phyloP scores from a whole-genome alignment of 2,113 vertebrate species.

The Talpa occidentalis region DNA sequence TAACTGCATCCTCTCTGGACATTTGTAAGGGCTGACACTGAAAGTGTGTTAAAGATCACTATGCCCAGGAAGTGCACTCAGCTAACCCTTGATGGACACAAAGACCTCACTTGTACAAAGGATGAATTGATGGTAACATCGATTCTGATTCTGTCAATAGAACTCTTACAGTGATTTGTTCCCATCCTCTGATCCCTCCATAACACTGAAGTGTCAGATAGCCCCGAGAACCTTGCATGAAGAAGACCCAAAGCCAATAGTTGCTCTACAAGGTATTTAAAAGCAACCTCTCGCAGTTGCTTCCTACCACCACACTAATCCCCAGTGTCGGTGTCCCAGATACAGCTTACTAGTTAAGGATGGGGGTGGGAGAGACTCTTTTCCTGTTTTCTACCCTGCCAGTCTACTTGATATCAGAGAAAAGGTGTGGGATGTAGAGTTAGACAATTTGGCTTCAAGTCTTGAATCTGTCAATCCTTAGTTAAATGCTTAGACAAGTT shows the following conservation, averaged over 20 bases:
- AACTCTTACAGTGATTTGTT: neutral
- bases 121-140: no score
- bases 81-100: neutral
- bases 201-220: neutral
- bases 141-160: neutral
- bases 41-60: neutral
- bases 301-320: neutral
- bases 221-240: neutral
- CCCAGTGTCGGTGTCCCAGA: neutral
- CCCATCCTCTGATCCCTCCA: neutral
- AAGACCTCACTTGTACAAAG: neutral
- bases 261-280: neutral
- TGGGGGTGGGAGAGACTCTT: no score
- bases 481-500: neutral
- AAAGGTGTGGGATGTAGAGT: no score
- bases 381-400: neutral
- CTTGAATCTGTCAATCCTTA: neutral
- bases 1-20: neutral
- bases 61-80: neutral
- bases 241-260: neutral
- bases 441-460: neutral
- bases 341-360: neutral
- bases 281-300: neutral
- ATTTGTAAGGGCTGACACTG: neutral
- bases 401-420: neutral